phyloP scores from a whole-genome alignment of 64 coral and sea anemone species.

The Montipora capricornis region DNA sequence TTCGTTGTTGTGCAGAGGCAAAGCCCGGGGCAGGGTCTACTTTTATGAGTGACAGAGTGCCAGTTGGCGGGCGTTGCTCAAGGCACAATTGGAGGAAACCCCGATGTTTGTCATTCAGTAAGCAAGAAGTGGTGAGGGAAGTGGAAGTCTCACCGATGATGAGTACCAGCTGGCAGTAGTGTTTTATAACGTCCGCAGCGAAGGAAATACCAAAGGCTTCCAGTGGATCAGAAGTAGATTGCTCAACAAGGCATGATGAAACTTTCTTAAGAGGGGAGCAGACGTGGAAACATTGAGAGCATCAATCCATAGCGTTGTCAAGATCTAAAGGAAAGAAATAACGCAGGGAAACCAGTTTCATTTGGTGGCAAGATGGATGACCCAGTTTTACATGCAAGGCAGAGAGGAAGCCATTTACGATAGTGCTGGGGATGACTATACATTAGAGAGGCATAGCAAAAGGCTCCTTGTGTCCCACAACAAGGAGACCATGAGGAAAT shows the following conservation, averaged over 20 bases:
- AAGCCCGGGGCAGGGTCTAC: constrained; percentile 57
- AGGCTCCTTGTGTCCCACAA: constrained; percentile 1
- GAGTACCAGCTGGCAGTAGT: not conserved
- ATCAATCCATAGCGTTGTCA: constrained; percentile 11
- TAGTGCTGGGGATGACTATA: not conserved
- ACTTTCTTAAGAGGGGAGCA: constrained; percentile 24
- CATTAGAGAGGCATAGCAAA: not conserved
- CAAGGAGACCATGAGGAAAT: constrained; percentile 32
- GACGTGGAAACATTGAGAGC: constrained; percentile 10
- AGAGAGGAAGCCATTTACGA: constrained; percentile 25
- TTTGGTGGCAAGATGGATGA: constrained; percentile 1
- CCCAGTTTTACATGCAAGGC: constrained; percentile 7
- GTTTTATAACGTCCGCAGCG: constrained; percentile 17
- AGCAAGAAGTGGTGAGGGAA: not conserved
- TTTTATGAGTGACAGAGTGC: not conserved
- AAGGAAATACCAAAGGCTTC: constrained; percentile 30
- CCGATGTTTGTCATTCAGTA: not conserved
- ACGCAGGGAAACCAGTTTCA: not conserved
- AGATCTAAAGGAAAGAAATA: constrained; percentile 29
- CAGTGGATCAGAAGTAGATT: constrained; percentile 1
- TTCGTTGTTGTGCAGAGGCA: not conserved
- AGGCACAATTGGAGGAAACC: constrained; percentile 19
- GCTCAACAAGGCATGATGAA: constrained; percentile 2
- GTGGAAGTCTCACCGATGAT: not conserved
- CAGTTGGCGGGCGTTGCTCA: constrained; percentile 15